Base-by-base conservation (phyloP, 2,113 vertebrate genomes). In the Ophthalmolycus amberensis region DNA sequence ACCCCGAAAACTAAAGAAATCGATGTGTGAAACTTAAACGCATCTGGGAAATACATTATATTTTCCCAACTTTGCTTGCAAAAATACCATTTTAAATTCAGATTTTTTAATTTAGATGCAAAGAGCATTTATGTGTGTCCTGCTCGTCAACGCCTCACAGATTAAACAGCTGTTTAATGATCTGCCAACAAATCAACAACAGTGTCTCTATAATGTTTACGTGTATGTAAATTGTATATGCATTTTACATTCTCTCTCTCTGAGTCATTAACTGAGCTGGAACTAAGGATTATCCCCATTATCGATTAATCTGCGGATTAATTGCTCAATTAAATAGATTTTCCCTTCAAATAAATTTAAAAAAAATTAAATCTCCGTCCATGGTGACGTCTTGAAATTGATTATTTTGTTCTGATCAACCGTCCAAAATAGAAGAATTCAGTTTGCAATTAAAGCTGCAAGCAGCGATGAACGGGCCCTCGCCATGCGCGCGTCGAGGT, bases 41-140 rank as follows among this genome's bases (percentile, higher is more conserved):
- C 66, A 42, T 71, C 12, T 50, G 42, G 14, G 58, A 60, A 64
- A 71, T 25, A 46, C 6, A 7, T 16, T 6, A 50, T 5, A 64
- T 50, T 34, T 66, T 38, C 10, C 2, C 8, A 40, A 50, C 8
- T 65, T 34, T 58, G 48, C 8, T 46, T 63, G 16, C 6, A 60
- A 64, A 65, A 0, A 3, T 1, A 37, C 46, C 63, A 40, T 0
- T 4, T 52, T 46, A 4, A 27, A 52, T 65, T 62, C 22, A 9
- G 16, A 52, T 6, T 29, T 82, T 4, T 6, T 37, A 0, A 34
- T 72, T 59, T 46, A 38, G 42, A 15, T 65, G 52, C 12, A 72
- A 65, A 69, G 14, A 37, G 34, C 15, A 4, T 48, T 1, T 80
- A 14, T 52, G 29, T 63, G 62, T 69, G 0, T 46, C 25, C 34